Conservation (phyloP, 2,113 vertebrate genomes). For the Taurulus bubalis region DNA sequence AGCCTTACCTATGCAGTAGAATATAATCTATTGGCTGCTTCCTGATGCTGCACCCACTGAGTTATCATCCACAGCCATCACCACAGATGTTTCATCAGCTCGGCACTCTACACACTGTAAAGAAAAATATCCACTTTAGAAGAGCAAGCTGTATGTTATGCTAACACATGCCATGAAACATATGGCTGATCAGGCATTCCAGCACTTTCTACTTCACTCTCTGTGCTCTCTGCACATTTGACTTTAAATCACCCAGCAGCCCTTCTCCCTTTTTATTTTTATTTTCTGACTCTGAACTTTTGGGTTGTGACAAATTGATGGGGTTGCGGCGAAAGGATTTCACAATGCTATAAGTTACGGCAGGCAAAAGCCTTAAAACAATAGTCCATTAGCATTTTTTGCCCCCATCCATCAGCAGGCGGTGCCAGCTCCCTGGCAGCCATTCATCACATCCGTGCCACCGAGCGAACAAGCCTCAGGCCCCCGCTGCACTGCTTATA, state of each 20-base stretch:
- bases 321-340: conserved; percentile 62
- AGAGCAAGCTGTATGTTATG: conserved; percentile 39
- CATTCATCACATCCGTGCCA: conserved; percentile 74
- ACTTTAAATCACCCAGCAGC: conserved; percentile 61
- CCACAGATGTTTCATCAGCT: conserved; percentile 60
- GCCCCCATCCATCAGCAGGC: conserved; percentile 67
- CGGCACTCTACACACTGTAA: conserved; percentile 43
- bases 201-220: conserved; percentile 37
- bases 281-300: conserved; percentile 67
- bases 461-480: conserved; percentile 47
- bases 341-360: conserved; percentile 67
- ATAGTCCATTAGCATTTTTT: conserved; percentile 75
- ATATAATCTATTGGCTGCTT: conserved; percentile 3
- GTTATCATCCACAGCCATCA: conserved; percentile 27
- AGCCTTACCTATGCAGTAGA: too few relatives aligned
- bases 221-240: conserved; percentile 36
- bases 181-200: conserved; percentile 38
- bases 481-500: conserved; percentile 52
- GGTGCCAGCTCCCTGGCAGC: conserved; percentile 54
- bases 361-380: conserved; percentile 70
- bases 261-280: conserved; percentile 27
- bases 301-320: conserved; percentile 68
- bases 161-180: conserved; percentile 44
- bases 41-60: conserved; percentile 3
- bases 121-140: conserved; percentile 55